phyloP scores from a whole-genome alignment of 30 jellyfish, hydroid and myxozoan genomes.

The Aurelia sp. region DNA sequence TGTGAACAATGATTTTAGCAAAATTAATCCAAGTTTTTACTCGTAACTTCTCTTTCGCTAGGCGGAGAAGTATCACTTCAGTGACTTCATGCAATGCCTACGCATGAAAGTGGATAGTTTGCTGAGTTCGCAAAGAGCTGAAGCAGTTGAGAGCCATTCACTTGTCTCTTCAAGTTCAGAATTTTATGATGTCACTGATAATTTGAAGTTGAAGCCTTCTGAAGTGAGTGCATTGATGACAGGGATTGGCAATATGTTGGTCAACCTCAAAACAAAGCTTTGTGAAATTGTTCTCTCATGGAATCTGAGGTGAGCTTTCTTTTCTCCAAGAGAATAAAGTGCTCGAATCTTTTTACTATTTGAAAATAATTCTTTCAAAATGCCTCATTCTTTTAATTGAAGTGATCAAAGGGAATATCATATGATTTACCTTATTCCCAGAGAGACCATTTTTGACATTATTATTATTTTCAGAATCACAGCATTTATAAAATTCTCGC shows the following conservation, averaged over 20 bases:
- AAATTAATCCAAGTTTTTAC: too few relatives aligned
- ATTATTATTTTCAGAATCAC: too few relatives aligned
- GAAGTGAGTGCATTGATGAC: slow-evolving; percentile 69
- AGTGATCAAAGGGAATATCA: too few relatives aligned
- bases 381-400: too few relatives aligned
- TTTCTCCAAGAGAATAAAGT: not conserved
- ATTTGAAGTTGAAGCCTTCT: slow-evolving; percentile 62
- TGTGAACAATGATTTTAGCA: too few relatives aligned
- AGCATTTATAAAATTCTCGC: too few relatives aligned
- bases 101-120: slow-evolving; percentile 77
- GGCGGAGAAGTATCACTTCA: slow-evolving; percentile 70
- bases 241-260: slow-evolving; percentile 70
- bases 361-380: too few relatives aligned
- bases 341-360: too few relatives aligned
- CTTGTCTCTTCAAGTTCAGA: slow-evolving; percentile 2
- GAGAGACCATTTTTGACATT: too few relatives aligned
- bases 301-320: slow-evolving; percentile 73
- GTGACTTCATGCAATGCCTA: slow-evolving; percentile 66
- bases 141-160: not conserved
- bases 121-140: slow-evolving; percentile 22
- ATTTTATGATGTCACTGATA: slow-evolving; percentile 4
- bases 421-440: too few relatives aligned
- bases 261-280: slow-evolving; percentile 68
- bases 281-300: slow-evolving; percentile 86
- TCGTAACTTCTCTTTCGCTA: not conserved